Percentiles rank a stretch among this genome's conserved stretches.
Evolutionary conservation across 2,888 invertebrate species (phyloP).

Genomic region (Agrotis clavis): DNA sequence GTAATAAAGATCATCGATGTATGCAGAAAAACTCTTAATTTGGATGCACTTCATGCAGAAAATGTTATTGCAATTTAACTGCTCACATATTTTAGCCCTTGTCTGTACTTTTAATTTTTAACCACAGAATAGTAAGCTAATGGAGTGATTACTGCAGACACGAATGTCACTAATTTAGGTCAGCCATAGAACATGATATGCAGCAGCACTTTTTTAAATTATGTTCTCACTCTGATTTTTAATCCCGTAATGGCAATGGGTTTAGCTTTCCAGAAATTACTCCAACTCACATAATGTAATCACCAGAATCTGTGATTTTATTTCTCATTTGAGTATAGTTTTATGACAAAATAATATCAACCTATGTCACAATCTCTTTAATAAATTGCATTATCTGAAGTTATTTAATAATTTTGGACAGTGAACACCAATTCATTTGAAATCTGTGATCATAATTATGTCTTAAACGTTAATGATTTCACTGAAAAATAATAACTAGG

Average conservation of each 20-base stretch:
- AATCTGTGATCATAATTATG: not conserved
- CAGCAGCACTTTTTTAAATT: not conserved
- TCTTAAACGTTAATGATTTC: not conserved
- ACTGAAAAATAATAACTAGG: not conserved
- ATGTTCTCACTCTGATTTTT: not conserved
- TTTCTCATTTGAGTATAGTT: not conserved
- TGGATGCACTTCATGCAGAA: too few relatives aligned
- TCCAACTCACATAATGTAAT: not conserved
- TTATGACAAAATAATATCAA: not conserved
- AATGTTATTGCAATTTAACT: not conserved
- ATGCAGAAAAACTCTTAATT: not conserved
- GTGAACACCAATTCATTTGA: not conserved
- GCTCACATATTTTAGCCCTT: not conserved
- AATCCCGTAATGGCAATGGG: not conserved
- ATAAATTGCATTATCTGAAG: not conserved
- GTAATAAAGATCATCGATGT: not conserved
- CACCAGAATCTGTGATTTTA: not conserved
- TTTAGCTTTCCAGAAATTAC: not conserved
- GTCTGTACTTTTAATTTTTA: constrained; percentile 6
- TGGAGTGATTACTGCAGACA: constrained; percentile 5
- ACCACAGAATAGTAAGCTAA: constrained; percentile 28
- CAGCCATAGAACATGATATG: not conserved
- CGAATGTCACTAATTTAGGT: not conserved
- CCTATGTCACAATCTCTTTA: too few relatives aligned
- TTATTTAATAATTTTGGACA: not conserved